These are phyloP conservation scores for Morpho achilles DNA, from an alignment of 2,888 invertebrate species.

Conservation along the genomic window DNA sequence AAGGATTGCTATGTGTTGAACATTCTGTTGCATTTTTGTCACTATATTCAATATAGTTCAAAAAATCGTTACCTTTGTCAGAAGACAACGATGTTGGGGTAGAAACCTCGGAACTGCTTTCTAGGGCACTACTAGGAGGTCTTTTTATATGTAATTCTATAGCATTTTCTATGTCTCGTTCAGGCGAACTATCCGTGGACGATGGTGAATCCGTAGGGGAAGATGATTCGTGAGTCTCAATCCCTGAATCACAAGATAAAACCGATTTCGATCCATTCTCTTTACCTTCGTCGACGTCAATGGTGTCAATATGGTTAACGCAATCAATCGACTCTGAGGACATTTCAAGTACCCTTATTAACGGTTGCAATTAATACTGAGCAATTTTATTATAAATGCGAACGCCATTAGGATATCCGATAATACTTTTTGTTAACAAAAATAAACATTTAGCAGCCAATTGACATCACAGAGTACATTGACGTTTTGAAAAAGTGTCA, in stretches of 20 bases:
- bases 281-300: conserved; percentile 51
- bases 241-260: conserved; percentile 50
- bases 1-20: not conserved
- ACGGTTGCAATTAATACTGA: conserved; percentile 26
- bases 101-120: conserved; percentile 32
- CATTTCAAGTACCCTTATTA: conserved; percentile 40
- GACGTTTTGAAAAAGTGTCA: not conserved
- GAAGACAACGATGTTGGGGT: conserved; percentile 38
- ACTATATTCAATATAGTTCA: conserved; percentile 5
- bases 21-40: not conserved
- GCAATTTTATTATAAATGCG: conserved; percentile 30
- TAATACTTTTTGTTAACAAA: conserved; percentile 39
- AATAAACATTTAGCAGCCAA: conserved; percentile 48
- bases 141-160: conserved; percentile 7
- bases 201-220: conserved; percentile 38
- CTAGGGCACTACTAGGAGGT: conserved; percentile 14
- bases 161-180: conserved; percentile 16
- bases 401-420: conserved; percentile 44
- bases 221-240: conserved; percentile 43
- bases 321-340: conserved; percentile 42
- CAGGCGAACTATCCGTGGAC: conserved; percentile 41
- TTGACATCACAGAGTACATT: conserved; percentile 1
- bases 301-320: conserved; percentile 45
- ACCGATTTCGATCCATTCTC: conserved; percentile 44
- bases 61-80: conserved; percentile 28